These are phyloP conservation scores for Linnaemya tessellans DNA, from an alignment of 2,888 invertebrate genomes.

Conservation along the genomic window DNA sequence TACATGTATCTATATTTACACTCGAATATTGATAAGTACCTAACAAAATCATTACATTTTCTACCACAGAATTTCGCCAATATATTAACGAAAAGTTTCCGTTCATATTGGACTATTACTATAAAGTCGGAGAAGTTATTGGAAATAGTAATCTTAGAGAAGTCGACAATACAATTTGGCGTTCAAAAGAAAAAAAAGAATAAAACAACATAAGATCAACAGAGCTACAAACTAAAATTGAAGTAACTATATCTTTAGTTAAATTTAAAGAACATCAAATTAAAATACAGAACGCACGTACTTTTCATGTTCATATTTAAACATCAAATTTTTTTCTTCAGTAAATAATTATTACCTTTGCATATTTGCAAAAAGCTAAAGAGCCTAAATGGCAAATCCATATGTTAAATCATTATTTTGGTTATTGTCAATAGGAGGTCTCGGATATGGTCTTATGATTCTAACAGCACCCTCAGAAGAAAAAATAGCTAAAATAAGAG, in stretches of 20 bases:
- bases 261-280: neutral
- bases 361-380: neutral
- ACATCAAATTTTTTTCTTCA: neutral
- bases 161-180: slow-evolving; percentile 85
- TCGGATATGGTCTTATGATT: slow-evolving; percentile 86
- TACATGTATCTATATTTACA: no score
- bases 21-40: no score
- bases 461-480: slow-evolving; percentile 84
- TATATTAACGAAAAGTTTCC: slow-evolving; percentile 88
- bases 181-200: slow-evolving; percentile 75
- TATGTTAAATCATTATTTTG: slow-evolving; percentile 85
- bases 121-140: slow-evolving; percentile 87
- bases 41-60: neutral
- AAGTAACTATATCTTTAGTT: slow-evolving; percentile 25
- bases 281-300: neutral
- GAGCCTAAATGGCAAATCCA: slow-evolving; percentile 79
- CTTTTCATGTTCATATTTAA: neutral
- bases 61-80: slow-evolving; percentile 87
- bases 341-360: neutral
- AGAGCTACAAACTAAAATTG: neutral
- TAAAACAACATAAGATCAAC: slow-evolving; percentile 64
- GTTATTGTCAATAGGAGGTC: slow-evolving; percentile 85
- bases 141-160: slow-evolving; percentile 84
- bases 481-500: slow-evolving; percentile 79
- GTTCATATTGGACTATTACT: slow-evolving; percentile 87